phyloP scores from a whole-genome alignment of 2,888 invertebrate species.

The Mythimna pallens region DNA sequence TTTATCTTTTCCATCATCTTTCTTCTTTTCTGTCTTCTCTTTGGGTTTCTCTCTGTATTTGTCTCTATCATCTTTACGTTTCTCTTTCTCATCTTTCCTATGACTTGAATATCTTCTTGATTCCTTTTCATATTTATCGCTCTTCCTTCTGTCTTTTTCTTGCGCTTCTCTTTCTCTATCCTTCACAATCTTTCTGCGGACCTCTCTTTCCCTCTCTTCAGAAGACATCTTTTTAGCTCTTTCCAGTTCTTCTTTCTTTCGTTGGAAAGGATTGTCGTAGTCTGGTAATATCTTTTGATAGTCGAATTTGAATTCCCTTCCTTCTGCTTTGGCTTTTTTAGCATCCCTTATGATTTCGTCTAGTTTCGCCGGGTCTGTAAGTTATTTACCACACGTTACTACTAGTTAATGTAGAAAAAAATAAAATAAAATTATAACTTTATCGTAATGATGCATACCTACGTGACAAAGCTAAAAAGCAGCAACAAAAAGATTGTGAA shows the following conservation, averaged over 20 bases:
- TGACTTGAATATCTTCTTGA: conserved; percentile 56
- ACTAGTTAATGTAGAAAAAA: background rate
- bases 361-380: conserved; percentile 81
- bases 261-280: conserved; percentile 87
- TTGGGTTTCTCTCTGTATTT: conserved; percentile 66
- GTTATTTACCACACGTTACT: background rate
- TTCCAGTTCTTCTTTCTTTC: conserved; percentile 75
- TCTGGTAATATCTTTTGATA: conserved; percentile 85
- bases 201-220: conserved; percentile 63
- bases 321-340: conserved; percentile 84
- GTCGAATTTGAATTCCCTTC: conserved; percentile 85
- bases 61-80: conserved; percentile 62
- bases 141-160: conserved; percentile 59
- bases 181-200: conserved; percentile 48
- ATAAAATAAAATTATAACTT: conserved; percentile 4
- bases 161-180: conserved; percentile 45
- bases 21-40: conserved; percentile 61
- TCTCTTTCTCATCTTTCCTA: conserved; percentile 61
- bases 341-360: conserved; percentile 86
- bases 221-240: conserved; percentile 61
- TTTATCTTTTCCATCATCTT: conserved; percentile 35
- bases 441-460: background rate
- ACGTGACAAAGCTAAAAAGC: conserved; percentile 16
- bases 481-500: conserved; percentile 22
- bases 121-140: conserved; percentile 65